A percentile compares a stretch with the other conserved stretches of the same genome.
Evolutionary conservation across 1,140 invertebrate genomes (phyloP).

Genomic region (Pseudomyrmex dendroicus): DNA sequence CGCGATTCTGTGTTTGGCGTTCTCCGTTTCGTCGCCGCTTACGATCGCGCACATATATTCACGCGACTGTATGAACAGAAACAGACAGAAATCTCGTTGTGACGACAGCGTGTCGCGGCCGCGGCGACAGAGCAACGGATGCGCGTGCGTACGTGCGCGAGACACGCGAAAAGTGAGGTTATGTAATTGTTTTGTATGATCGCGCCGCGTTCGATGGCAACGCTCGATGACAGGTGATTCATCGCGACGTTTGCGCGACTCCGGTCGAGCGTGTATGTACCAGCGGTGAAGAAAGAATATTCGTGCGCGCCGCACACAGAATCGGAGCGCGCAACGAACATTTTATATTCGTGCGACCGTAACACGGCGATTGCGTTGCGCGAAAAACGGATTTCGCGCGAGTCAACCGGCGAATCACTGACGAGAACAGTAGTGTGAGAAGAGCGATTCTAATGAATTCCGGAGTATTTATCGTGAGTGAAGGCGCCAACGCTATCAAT

Average conservation of each 20-base stretch:
- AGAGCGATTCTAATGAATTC: background rate
- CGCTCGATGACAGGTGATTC: constrained; percentile 68
- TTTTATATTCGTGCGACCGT: background rate
- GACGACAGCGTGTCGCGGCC: constrained; percentile 49
- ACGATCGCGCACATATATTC: constrained; percentile 5
- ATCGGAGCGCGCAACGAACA: background rate
- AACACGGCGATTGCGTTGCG: background rate
- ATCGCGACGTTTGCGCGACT: constrained; percentile 22
- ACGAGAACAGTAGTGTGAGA: background rate
- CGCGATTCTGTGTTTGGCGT: constrained; percentile 34
- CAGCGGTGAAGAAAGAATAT: constrained; percentile 5
- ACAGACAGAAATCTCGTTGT: background rate
- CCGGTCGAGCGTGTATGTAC: background rate
- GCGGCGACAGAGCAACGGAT: background rate
- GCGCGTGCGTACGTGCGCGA: constrained; percentile 33
- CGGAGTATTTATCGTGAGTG: background rate
- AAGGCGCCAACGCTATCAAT: too few relatives aligned
- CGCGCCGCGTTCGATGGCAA: constrained; percentile 65
- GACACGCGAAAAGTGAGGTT: constrained; percentile 71
- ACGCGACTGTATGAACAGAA: background rate
- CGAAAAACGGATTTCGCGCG: constrained; percentile 8
- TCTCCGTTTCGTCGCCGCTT: constrained; percentile 10
- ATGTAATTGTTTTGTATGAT: constrained; percentile 73
- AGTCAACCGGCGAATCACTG: background rate
- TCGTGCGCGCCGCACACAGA: too few relatives aligned